These are phyloP conservation scores for Lineus longissimus DNA, from an alignment of 1,140 invertebrate genomes.

Conservation along the genomic window DNA sequence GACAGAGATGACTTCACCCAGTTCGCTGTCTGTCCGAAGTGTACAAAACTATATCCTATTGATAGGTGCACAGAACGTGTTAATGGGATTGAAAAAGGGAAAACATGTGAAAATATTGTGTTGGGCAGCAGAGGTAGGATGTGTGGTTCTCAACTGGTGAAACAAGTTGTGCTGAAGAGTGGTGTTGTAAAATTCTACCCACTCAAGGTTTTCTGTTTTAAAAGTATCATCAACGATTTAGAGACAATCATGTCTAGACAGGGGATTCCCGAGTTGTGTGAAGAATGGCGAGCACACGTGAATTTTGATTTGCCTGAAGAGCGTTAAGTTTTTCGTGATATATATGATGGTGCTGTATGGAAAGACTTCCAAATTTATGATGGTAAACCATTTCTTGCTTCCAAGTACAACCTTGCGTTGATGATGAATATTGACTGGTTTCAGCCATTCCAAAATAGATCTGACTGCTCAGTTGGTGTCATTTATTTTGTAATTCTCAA, in stretches of 20 bases:
- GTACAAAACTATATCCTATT: background rate
- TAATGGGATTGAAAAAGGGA: background rate
- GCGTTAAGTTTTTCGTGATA: background rate
- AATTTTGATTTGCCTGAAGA: background rate
- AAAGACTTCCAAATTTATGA: conserved; percentile 11
- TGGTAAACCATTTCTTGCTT: background rate
- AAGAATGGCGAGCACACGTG: background rate
- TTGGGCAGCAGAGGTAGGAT: background rate
- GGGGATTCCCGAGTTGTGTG: conserved; percentile 6
- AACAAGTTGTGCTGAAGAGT: background rate
- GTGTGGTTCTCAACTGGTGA: background rate
- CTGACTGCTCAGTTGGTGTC: conserved; percentile 15
- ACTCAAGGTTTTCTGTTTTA: conserved; percentile 17
- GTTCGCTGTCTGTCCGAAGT: too few species aligned
- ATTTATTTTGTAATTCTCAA: conserved; percentile 16
- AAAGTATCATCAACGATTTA: conserved; percentile 7
- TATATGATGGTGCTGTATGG: conserved; percentile 24
- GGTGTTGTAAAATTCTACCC: background rate
- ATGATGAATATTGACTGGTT: conserved; percentile 24
- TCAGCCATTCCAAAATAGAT: conserved; percentile 15
- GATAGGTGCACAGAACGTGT: background rate
- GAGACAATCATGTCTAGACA: conserved; percentile 7
- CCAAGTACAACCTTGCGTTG: background rate
- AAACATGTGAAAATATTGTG: too few species aligned
- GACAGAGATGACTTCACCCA: too few species aligned